Conservation (phyloP, 2,888 invertebrate genomes). For the Diarsia rubi region DNA sequence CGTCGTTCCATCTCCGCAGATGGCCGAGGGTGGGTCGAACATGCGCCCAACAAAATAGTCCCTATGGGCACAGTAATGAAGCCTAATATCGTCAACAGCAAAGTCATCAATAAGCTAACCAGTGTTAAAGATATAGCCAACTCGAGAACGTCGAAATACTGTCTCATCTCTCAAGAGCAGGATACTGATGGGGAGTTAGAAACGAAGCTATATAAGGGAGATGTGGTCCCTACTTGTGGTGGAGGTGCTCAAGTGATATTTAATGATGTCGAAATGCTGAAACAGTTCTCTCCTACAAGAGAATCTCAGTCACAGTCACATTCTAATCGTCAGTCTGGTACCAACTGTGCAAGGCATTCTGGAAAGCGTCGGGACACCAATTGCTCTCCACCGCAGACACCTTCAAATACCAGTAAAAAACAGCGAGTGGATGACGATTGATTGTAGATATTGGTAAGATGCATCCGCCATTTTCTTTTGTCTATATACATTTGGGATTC, state of each 20-base stretch:
- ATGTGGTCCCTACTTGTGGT: slow-evolving; percentile 97
- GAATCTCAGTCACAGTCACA: slow-evolving; percentile 72
- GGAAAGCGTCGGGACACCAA: slow-evolving; percentile 84
- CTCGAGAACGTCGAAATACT: slow-evolving; percentile 95
- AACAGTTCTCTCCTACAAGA: slow-evolving; percentile 94
- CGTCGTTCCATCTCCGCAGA: slow-evolving; percentile 96
- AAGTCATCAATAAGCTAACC: slow-evolving; percentile 95
- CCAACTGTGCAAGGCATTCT: slow-evolving; percentile 84
- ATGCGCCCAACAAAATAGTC: slow-evolving; percentile 94
- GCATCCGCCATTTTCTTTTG: slow-evolving; percentile 18
- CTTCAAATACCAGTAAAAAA: slow-evolving; percentile 87
- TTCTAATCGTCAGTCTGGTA: slow-evolving; percentile 76
- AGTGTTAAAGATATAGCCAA: slow-evolving; percentile 94
- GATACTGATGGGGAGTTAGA: slow-evolving; percentile 98
- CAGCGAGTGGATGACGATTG: slow-evolving; percentile 85
- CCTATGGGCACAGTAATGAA: slow-evolving; percentile 97
- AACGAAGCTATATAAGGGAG: slow-evolving; percentile 98
- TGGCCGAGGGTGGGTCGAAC: slow-evolving; percentile 96
- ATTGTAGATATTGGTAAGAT: slow-evolving; percentile 48
- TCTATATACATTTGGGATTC: slow-evolving; percentile 20
- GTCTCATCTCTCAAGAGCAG: slow-evolving; percentile 97
- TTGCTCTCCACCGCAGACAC: slow-evolving; percentile 84
- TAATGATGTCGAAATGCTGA: slow-evolving; percentile 97
- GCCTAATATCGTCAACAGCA: slow-evolving; percentile 95
- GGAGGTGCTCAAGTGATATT: slow-evolving; percentile 99